Conservation (phyloP, 2,888 invertebrate genomes). For the Dasysyrphus tricinctus region DNA sequence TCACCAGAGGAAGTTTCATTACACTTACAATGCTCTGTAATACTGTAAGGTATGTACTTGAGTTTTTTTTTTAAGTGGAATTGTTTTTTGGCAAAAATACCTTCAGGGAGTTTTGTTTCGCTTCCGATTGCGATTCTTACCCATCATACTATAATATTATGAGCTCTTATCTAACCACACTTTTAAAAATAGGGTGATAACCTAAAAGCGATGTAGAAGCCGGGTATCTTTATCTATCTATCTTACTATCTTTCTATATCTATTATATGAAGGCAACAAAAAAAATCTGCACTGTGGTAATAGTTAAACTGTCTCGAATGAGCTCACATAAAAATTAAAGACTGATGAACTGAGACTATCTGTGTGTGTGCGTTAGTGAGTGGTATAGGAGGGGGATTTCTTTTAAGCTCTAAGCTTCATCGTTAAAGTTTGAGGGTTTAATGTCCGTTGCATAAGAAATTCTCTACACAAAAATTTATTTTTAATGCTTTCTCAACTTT, state of each 20-base stretch:
- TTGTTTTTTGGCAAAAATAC: conserved; percentile 1
- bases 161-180: conserved; percentile 25
- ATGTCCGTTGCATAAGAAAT: conserved; percentile 2
- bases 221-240: conserved; percentile 1
- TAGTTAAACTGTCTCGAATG: conserved; percentile 27
- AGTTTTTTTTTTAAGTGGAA: not conserved
- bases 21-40: conserved; percentile 4
- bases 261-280: conserved; percentile 10
- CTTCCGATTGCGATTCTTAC: conserved; percentile 5
- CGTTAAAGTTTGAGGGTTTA: conserved; percentile 23
- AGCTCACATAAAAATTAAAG: conserved; percentile 24
- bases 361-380: not conserved
- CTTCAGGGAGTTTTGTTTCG: not conserved
- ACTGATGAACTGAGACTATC: conserved; percentile 10
- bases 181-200: conserved; percentile 28
- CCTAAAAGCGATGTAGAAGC: not conserved
- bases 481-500: conserved; percentile 14
- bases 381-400: not conserved
- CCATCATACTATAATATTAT: conserved; percentile 12
- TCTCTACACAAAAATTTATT: conserved; percentile 9
- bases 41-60: not conserved
- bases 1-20: conserved; percentile 9
- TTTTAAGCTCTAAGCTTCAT: conserved; percentile 11
- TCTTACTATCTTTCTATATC: not conserved
- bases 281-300: not conserved